These are phyloP conservation scores for Panzeria rudis DNA, from an alignment of 2,888 invertebrate genomes.

Conservation along the genomic window DNA sequence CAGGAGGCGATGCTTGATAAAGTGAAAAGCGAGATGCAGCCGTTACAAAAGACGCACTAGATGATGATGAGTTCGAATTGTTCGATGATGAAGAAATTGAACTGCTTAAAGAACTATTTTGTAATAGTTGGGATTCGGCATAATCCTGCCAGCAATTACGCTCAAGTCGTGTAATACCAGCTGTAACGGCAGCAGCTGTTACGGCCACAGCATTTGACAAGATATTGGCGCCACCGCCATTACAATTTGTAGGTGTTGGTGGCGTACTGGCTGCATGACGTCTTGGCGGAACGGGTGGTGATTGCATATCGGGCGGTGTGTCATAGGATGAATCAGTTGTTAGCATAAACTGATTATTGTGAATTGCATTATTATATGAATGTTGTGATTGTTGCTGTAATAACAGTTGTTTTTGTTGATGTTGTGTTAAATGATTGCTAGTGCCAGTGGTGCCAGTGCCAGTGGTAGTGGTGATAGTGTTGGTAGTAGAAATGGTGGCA, in stretches of 20 bases:
- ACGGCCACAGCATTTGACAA: constrained; percentile 76
- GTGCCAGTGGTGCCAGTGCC: constrained; percentile 22
- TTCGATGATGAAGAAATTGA: constrained; percentile 77
- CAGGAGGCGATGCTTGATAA: constrained; percentile 63
- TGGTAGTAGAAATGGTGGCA: constrained; percentile 49
- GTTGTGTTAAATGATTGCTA: constrained; percentile 65
- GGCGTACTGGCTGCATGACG: constrained; percentile 72
- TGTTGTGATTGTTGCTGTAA: constrained; percentile 40
- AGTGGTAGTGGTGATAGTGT: constrained; percentile 28
- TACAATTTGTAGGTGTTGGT: constrained; percentile 42
- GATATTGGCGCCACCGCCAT: constrained; percentile 47
- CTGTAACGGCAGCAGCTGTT: constrained; percentile 79
- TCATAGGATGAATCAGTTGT: constrained; percentile 81
- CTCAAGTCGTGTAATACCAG: constrained; percentile 78
- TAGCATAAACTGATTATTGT: constrained; percentile 69
- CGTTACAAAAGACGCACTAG: constrained; percentile 78
- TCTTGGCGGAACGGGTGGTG: constrained; percentile 82
- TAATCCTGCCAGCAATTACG: constrained; percentile 81
- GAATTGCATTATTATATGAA: constrained; percentile 73
- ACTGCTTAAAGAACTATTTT: constrained; percentile 75
- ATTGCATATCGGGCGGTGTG: constrained; percentile 82
- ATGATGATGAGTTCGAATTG: constrained; percentile 75
- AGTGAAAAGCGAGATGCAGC: constrained; percentile 76
- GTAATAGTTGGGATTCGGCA: constrained; percentile 60
- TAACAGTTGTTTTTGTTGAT: constrained; percentile 62